phyloP scores from a whole-genome alignment of 1,140 invertebrate species.

The Geopemphigus sp. region DNA sequence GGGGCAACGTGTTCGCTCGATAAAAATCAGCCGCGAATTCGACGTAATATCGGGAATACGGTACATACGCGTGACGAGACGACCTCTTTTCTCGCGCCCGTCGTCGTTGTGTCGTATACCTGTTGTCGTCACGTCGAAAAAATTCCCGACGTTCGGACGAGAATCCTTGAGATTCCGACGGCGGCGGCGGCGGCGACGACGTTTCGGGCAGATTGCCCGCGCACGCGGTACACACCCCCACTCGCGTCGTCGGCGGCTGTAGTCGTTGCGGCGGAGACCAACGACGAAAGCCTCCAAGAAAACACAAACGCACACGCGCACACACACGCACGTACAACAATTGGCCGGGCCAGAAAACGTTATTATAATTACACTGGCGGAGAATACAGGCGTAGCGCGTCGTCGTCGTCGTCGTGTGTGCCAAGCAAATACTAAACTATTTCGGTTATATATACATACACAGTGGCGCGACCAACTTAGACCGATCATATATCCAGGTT shows the following conservation, averaged over 20 bases:
- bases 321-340: neutral
- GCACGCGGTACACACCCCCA: neutral
- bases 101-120: constrained; percentile 19
- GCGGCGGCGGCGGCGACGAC: neutral
- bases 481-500: no score
- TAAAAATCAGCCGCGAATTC: no score
- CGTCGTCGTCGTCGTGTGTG: constrained; percentile 1
- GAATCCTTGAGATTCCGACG: constrained; percentile 45
- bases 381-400: no score
- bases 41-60: no score
- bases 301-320: neutral
- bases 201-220: constrained; percentile 41
- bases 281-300: constrained; percentile 3
- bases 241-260: neutral
- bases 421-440: constrained; percentile 12
- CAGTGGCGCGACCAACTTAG: no score
- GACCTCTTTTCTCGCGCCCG: neutral
- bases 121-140: neutral
- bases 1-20: no score
- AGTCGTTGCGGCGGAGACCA: neutral
- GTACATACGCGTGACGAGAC: neutral
- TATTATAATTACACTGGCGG: constrained; percentile 2
- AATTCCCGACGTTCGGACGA: constrained; percentile 24
- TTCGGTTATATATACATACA: constrained; percentile 14
- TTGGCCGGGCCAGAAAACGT: neutral